Percentiles rank a stretch among this genome's conserved stretches.
These are phyloP conservation scores for Nesogale talazaci DNA, from an alignment of 2,113 vertebrate species.

Conservation along the genomic window DNA sequence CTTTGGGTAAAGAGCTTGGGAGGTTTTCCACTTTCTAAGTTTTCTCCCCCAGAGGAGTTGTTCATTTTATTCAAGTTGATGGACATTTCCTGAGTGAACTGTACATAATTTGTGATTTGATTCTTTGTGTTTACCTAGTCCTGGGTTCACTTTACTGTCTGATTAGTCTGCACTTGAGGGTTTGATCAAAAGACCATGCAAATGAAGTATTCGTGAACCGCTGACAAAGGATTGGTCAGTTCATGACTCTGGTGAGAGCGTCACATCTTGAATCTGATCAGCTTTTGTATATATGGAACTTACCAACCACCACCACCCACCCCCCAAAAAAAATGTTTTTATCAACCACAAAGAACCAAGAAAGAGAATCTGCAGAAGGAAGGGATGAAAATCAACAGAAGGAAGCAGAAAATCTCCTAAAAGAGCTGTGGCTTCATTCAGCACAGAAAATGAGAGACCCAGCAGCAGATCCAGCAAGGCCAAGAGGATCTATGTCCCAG, in stretches of 20 bases:
- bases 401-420: not conserved
- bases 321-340: no score
- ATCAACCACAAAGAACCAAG: not conserved
- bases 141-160: not conserved
- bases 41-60: not conserved
- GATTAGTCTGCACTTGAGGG: not conserved
- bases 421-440: not conserved
- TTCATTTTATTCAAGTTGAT: not conserved
- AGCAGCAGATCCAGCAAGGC: not conserved
- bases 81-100: not conserved
- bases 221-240: not conserved
- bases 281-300: not conserved
- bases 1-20: not conserved
- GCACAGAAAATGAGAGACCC: not conserved
- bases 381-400: not conserved
- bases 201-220: not conserved
- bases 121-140: not conserved
- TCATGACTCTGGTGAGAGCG: not conserved
- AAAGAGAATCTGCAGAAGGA: not conserved
- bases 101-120: not conserved
- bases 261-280: not conserved
- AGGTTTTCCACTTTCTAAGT: not conserved
- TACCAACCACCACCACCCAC: no score
- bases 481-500: not conserved
- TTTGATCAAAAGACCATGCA: no score